phyloP scores from a whole-genome alignment of 2,888 invertebrate species.

The Anoplius nigerrimus region DNA sequence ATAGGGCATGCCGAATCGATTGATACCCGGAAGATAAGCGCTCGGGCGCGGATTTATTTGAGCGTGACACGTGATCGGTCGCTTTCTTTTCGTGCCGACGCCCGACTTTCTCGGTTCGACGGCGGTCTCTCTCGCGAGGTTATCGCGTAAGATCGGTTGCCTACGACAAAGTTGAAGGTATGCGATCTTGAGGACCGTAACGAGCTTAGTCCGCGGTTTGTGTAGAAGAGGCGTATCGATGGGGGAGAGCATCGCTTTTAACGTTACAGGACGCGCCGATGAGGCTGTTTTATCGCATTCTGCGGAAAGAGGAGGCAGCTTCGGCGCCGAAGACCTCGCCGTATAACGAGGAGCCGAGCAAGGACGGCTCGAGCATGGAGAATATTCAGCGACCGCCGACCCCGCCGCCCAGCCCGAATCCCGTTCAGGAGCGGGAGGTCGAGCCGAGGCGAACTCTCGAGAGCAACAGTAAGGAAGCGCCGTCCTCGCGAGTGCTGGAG shows the following conservation, averaged over 20 bases:
- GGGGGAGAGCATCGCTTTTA: conserved; percentile 16
- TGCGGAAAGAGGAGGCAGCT: conserved; percentile 49
- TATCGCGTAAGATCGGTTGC: no score
- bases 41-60: no score
- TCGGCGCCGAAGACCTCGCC: conserved; percentile 18
- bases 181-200: no score
- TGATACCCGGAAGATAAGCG: no score
- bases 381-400: conserved; percentile 69
- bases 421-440: conserved; percentile 46
- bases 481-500: conserved; percentile 36
- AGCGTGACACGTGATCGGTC: no score
- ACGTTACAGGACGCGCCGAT: conserved; percentile 66
- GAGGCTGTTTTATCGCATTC: conserved; percentile 63
- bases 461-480: conserved; percentile 21
- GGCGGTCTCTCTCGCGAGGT: no score
- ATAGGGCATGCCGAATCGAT: no score
- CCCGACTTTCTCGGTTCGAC: no score
- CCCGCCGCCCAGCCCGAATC: conserved; percentile 68
- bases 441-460: conserved; percentile 40
- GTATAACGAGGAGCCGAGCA: conserved; percentile 32
- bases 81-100: no score
- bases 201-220: no score
- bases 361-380: conserved; percentile 55
- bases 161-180: no score
- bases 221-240: neutral